These are phyloP conservation scores for Candoia aspera DNA, from an alignment of 2,113 vertebrate species.

Conservation along the genomic window DNA sequence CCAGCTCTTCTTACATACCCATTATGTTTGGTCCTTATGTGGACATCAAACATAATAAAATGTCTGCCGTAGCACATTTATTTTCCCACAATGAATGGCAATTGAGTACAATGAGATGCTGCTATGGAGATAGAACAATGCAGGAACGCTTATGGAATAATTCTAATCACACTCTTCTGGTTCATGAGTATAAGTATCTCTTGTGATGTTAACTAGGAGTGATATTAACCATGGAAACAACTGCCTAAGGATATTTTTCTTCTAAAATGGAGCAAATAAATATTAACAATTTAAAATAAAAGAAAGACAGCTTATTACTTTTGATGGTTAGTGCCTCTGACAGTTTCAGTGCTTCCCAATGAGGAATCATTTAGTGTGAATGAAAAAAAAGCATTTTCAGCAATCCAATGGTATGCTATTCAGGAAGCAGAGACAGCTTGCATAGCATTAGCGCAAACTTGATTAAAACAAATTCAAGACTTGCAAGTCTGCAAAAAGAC, in stretches of 20 bases:
- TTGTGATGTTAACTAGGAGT: slow-evolving; percentile 17
- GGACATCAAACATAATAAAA: slow-evolving; percentile 21
- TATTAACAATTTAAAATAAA: slow-evolving; percentile 43
- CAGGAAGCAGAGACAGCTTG: slow-evolving; percentile 31
- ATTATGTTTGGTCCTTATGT: slow-evolving; percentile 19
- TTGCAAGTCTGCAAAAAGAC: neutral
- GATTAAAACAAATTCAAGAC: slow-evolving; percentile 23
- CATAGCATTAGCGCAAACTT: neutral
- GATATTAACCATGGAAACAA: slow-evolving; percentile 8
- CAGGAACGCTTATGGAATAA: neutral
- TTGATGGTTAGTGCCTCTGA: slow-evolving; percentile 35
- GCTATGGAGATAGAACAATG: neutral
- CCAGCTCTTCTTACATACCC: neutral
- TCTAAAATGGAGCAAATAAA: slow-evolving; percentile 35
- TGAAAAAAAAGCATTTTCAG: slow-evolving; percentile 34
- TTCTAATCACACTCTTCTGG: slow-evolving; percentile 33
- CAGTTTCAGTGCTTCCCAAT: slow-evolving; percentile 35
- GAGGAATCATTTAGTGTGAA: slow-evolving; percentile 31
- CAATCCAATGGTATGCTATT: neutral
- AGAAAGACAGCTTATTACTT: slow-evolving; percentile 27
- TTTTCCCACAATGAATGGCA: neutral
- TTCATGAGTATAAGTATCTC: neutral
- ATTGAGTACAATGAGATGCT: slow-evolving; percentile 14
- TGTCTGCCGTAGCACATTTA: neutral
- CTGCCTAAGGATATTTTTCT: slow-evolving; percentile 7